Percentiles rank a stretch among this genome's conserved stretches.
These are phyloP conservation scores for Oscheius onirici DNA, from an alignment of 2,888 invertebrate species.

Conservation along the genomic window DNA sequence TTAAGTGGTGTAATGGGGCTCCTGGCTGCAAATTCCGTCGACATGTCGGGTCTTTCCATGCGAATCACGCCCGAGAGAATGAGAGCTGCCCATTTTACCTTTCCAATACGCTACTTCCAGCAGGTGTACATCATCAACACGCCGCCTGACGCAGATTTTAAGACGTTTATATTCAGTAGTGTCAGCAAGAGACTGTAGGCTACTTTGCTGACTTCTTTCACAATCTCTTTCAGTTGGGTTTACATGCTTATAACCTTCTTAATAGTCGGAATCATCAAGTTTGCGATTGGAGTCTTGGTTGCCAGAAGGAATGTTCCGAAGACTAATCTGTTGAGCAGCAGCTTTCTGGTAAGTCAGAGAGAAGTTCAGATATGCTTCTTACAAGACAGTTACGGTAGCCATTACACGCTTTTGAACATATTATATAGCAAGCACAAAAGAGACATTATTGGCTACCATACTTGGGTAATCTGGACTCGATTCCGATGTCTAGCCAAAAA, in stretches of 20 bases:
- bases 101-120: conserved; percentile 55
- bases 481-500: no score
- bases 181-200: conserved; percentile 38
- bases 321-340: conserved; percentile 44
- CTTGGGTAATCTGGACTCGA: no score
- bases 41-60: conserved; percentile 57
- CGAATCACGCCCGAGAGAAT: conserved; percentile 53
- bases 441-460: no score
- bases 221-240: conserved; percentile 39
- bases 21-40: conserved; percentile 49
- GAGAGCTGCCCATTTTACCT: conserved; percentile 55
- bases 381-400: no score
- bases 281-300: conserved; percentile 42
- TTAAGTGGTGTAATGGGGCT: conserved; percentile 55
- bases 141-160: conserved; percentile 50
- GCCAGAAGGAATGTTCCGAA: conserved; percentile 30
- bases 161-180: conserved; percentile 54
- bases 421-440: no score
- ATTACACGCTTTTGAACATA: no score
- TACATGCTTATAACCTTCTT: conserved; percentile 44
- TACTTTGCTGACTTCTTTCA: neutral
- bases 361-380: no score
- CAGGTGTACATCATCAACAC: conserved; percentile 54
- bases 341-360: conserved; percentile 41
- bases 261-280: conserved; percentile 43